Evolutionary conservation across 2,888 invertebrate genomes (phyloP), one percentile per base, ranked within the genome.

Genomic region (Amphipoea oculea): DNA sequence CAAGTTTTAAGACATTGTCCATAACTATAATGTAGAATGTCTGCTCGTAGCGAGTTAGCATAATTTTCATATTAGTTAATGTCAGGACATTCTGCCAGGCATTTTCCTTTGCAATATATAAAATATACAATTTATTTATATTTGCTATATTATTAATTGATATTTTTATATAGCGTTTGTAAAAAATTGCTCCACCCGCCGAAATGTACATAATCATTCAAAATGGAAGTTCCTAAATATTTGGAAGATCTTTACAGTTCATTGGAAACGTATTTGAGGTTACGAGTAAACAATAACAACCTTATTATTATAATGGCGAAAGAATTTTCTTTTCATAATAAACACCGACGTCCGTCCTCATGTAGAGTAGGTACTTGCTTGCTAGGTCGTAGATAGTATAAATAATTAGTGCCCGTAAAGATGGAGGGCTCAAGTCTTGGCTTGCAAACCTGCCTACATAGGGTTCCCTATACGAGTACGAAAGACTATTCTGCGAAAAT

Each of bases 61-160:
- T 90, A 91, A 91, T 92, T 90, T 86, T 89, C 89, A 77, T 89
- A 91, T 92, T 89, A 83, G 87, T 90, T 87, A 88, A 90, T 90
- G 90, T 85, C 90, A 88, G 77, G 63, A 84, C 73, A 78, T 81
- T 84, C 66, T 48, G 78, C 79, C 71, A 73, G 60, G 66, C 62
- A 77, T 86, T 81, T 76, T 70, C 74, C 76, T 85, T 66, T 42
- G 60, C 67, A 70, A 29, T 71, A 45, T 81, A 69, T 51, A 69
- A 85, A 84, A 85, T 68, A 65, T 6, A 14, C 51, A 69, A 69
- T 57, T 36, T 48, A 84, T 80, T 57, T 57, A 85, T 60, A 40
- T 81, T 72, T 51, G 17, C 11, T 48, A 42, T 42, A 14, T 57
- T 62, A 54, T 48, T 80, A 67, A 80, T 62, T 79, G 3, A 51